These are phyloP conservation scores for Aphaenogaster ashmeadi DNA, from an alignment of 1,140 invertebrate genomes.

Conservation along the genomic window DNA sequence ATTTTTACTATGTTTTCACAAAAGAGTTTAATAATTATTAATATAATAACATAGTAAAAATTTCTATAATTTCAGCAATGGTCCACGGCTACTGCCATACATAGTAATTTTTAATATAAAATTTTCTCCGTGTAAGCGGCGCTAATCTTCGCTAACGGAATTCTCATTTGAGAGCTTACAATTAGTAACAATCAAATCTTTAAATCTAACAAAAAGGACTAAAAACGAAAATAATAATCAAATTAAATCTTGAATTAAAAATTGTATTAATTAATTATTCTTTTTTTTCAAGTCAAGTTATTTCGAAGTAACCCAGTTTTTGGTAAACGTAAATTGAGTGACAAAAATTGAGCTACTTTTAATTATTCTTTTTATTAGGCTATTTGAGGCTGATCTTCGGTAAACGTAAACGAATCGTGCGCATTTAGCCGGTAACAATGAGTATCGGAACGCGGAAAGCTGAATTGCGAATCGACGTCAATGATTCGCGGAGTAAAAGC, in stretches of 20 bases:
- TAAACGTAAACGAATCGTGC: conserved; percentile 6
- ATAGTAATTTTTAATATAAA: too few species aligned
- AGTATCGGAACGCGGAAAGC: conserved; percentile 12
- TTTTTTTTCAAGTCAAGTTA: not conserved
- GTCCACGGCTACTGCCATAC: too few species aligned
- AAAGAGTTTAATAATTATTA: too few species aligned
- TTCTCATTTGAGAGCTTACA: not conserved
- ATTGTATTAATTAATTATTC: not conserved
- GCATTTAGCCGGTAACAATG: not conserved
- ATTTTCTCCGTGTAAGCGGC: too few species aligned
- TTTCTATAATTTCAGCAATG: too few species aligned
- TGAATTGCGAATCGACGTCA: conserved; percentile 27
- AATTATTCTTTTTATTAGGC: conserved; percentile 4
- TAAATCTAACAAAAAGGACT: not conserved
- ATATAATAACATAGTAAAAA: too few species aligned
- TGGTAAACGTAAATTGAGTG: not conserved
- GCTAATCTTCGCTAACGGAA: not conserved
- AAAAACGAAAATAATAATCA: not conserved
- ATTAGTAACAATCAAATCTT: not conserved
- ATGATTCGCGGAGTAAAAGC: conserved; percentile 52
- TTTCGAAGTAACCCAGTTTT: not conserved
- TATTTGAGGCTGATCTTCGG: not conserved
- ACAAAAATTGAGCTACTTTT: not conserved
- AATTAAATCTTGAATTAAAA: not conserved
- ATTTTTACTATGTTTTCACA: too few species aligned